Evolutionary conservation across 2,797 vertebrate species (phyloP), one percentile per base, ranked within the genome.

Genomic region (Cephalopachus bancanus): DNA sequence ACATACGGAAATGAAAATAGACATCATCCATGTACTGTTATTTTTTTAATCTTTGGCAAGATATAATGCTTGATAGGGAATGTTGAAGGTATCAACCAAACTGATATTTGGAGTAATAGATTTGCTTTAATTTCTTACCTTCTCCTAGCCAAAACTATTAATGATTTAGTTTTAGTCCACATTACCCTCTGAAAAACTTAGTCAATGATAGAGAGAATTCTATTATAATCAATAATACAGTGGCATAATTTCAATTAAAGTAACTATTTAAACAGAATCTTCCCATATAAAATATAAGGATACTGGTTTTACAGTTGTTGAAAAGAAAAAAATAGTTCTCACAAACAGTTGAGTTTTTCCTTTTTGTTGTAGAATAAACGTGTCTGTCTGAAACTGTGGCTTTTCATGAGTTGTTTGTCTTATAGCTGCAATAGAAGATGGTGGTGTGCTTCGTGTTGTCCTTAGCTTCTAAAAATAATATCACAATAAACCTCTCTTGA

Each of bases 391-490:
- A 33, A 93, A 83, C 33, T 83, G 60, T 84, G 71, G n/a, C 65
- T 97, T 97, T 93, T 93, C 37, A 80, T 65, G 64, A 92, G 33
- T 75, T 86, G n/a, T 59, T 84, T 67, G 53, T 72, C 67, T 96
- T 81, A 91, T 75, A 91, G 59, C 74, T 93, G 44, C 17, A 91
- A 51, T 9, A 83, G 89, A 84, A 97, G 37, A 37, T 30, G 83
- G 53, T 93, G 17, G 53, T 93, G 17, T 89, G 65, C 15, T 87
- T 92, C 88, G 65, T 1, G n/a, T 87, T 93, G 65, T 7, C 62
- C 69, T 87, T 83, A 89, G 81, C 65, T 93, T 94, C 93, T 96
- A 97, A 97, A 97, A 95, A 94, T 96, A 94, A 86, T 93, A 86
- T 89, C 91, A 87, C 76, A 97, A 97, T 86, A 95, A 96, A 83